Percentiles rank a stretch among this genome's conserved stretches.
These are phyloP conservation scores for Tetheella fluctuosa DNA, from an alignment of 2,888 invertebrate genomes.

Conservation along the genomic window DNA sequence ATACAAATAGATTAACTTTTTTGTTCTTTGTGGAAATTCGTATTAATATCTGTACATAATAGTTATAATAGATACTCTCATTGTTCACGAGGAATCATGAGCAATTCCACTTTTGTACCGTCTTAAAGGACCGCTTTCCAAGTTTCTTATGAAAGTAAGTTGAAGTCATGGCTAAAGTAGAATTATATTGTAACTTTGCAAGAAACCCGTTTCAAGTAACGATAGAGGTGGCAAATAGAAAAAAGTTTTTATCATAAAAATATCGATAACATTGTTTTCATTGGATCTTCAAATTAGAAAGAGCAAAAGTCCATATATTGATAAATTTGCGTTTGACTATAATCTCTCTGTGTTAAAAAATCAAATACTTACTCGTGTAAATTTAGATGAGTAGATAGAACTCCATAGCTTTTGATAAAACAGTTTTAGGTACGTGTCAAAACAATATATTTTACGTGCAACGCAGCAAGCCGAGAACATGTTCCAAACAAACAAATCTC, in stretches of 20 bases:
- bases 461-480: background rate
- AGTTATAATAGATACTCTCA: background rate
- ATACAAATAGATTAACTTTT: background rate
- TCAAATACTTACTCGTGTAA: no score
- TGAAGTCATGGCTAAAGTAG: background rate
- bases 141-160: slow-evolving; percentile 1
- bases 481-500: no score
- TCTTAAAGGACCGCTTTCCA: background rate
- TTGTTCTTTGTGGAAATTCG: no score
- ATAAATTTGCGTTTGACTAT: no score
- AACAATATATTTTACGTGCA: slow-evolving; percentile 27
- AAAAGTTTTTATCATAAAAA: background rate
- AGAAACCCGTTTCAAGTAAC: background rate
- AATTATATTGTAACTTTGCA: background rate
- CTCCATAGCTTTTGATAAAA: slow-evolving; percentile 22
- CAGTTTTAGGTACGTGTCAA: slow-evolving; percentile 29
- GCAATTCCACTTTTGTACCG: background rate
- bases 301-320: no score
- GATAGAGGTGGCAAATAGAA: background rate
- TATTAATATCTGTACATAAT: no score
- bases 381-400: no score
- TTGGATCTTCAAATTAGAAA: no score
- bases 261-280: no score
- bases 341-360: no score
- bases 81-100: background rate